Base-by-base conservation (phyloP, 2,113 vertebrate genomes). In the Brachyistius frenatus region DNA sequence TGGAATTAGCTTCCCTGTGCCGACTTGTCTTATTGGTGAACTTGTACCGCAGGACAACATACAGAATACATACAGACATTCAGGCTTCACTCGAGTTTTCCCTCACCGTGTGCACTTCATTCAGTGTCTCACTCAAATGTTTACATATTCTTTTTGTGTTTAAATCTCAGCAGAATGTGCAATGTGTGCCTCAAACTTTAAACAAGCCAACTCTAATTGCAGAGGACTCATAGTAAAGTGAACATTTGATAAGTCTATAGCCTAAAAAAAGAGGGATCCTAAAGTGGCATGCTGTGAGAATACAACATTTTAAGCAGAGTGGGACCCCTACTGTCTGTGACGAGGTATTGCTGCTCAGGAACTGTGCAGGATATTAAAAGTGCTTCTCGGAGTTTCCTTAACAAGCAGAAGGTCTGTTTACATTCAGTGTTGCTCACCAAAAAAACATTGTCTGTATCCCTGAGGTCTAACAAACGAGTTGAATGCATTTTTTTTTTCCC, bases 1-100 rank as follows among this genome's bases (percentile, higher is more conserved):
- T 88, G 89, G 92, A 89, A 90, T 92, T 92, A 85, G 84, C 73
- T 55, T 81, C 86, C 73, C 15, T 91, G 91, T 84, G 83, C 76
- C 67, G 89, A 88, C 89, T 70, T 92, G 91, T 88, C 87, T 68
- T 73, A 73, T 73, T 62, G 71, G 73, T 80, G 80, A 86, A 84
- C 68, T 83, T 54, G 69, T 60, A 31, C 69, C 36, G 71, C 58
- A 77, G 62, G 56, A 75, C 56, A 79, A 56, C 66, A 82, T 57
- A 55, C 44, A 69, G 15, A 13, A 77, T 32, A 64, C 11, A 39
- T 31, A 66, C 41, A 36, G 16, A 57, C 37, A 8, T 30, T 0
- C 62, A 67, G 49, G 30, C 49, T 5, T 66, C 4, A 37, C n/a
- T 57, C 1, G 15, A 31, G 7, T 46, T 56, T 44, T 41, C 2